These are phyloP conservation scores for Peribatodes rhomboidaria DNA, from an alignment of 2,888 invertebrate genomes.

Conservation along the genomic window DNA sequence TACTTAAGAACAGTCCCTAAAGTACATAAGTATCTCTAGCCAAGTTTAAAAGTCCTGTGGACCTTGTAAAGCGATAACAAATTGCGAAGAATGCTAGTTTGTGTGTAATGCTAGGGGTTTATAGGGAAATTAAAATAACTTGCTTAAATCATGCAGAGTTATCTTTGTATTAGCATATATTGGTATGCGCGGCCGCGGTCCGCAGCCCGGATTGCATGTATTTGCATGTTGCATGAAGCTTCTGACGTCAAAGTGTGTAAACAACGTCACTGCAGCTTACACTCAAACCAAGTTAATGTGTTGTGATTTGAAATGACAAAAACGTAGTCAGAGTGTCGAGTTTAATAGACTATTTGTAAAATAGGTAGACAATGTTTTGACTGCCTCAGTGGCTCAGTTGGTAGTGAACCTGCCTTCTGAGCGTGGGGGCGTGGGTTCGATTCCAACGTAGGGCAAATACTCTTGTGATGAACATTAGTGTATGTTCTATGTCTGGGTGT, in stretches of 20 bases:
- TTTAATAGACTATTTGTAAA: no score
- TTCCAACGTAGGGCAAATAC: no score
- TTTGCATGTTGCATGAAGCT: conserved; percentile 67
- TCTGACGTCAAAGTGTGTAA: conserved; percentile 53
- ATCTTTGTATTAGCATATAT: conserved; percentile 74
- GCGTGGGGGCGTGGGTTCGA: no score
- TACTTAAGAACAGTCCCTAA: no score
- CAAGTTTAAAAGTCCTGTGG: no score
- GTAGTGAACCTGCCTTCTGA: no score
- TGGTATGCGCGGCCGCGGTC: conserved; percentile 63
- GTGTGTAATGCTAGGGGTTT: not conserved
- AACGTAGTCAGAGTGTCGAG: no score
- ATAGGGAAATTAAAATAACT: conserved; percentile 37
- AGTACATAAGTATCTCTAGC: no score
- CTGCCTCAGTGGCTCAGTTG: no score
- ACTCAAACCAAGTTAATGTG: conserved; percentile 3
- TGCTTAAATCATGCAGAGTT: conserved; percentile 62
- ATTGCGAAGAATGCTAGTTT: not conserved
- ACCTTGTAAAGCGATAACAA: not conserved
- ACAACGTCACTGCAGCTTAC: conserved; percentile 37
- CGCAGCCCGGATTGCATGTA: conserved; percentile 67
- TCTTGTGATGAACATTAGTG: no score
- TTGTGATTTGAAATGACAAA: not conserved
- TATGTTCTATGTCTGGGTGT: no score
- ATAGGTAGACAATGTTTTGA: no score